Evolutionary conservation across 1,140 invertebrate genomes (phyloP), one percentile per base, ranked within the genome.

Genomic region (Penaeus chinensis): DNA sequence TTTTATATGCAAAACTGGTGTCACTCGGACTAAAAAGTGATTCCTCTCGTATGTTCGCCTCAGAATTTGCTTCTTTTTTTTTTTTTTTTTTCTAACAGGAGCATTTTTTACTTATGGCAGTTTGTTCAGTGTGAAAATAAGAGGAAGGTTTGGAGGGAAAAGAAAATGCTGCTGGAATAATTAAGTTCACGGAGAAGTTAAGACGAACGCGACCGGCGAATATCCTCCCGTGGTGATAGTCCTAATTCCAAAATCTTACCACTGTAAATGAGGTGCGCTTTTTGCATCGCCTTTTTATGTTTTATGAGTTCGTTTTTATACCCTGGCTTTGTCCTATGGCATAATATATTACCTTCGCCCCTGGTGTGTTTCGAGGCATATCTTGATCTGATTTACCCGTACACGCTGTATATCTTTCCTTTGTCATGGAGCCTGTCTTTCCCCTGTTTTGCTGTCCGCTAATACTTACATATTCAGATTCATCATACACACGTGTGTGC

Each of bases 1-100:
- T 86, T 86, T 86, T 86, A 86, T 86, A 86, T 86, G 84, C 84
- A 86, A 86, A 86, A 86, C 84, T 86, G 84, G 84, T 86, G 84
- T 86, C 84, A 86, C 84, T 86, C 81, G 84, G 84, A 63, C 84
- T 81, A 86, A 86, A 86, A 86, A 79, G 84, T 78, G 84, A 86
- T 79, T 86, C 84, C 77, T 78, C 84, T 79, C 84, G 79, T 63
- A 78, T 66, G 84, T 86, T 80, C 79, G 84, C 84, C 71, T 76
- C 81, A 66, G 79, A 86, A 86, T 86, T 86, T 80, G 84, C 77
- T 81, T 63, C 65, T n/a, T n/a, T 18, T 27, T 78, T 76, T 74
- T 61, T 86, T 80, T 86, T 81, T 63, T 81, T n/a, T n/a, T 18
- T 27, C 79, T 8, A 42, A 42, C 37, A 42, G 37, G 37, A 8